These are phyloP conservation scores for Liodrosophila aerea DNA, from an alignment of 2,888 invertebrate genomes.

Conservation along the genomic window DNA sequence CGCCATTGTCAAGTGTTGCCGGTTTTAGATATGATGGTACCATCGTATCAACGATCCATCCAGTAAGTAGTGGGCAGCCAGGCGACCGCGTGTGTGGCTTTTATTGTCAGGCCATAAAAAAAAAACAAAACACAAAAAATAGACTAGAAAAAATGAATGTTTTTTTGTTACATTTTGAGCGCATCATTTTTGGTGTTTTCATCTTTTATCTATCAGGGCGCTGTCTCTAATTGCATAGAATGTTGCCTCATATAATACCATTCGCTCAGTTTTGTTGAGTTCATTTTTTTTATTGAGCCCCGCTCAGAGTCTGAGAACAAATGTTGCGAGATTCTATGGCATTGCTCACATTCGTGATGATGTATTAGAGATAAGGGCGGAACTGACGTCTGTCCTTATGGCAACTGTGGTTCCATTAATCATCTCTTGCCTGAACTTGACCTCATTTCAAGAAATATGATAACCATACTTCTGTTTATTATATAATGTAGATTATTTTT, in stretches of 20 bases:
- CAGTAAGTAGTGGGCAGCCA: constrained; percentile 30
- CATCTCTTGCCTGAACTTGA: constrained; percentile 29
- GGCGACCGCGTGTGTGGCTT: constrained; percentile 62
- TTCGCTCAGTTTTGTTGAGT: constrained; percentile 14
- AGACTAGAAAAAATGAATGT: constrained; percentile 42
- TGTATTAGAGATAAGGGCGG: constrained; percentile 24
- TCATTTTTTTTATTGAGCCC: constrained; percentile 28
- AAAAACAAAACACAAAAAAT: constrained; percentile 19
- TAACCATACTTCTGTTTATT: no score
- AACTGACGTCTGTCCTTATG: constrained; percentile 19
- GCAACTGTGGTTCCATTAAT: no score
- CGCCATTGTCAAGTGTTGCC: constrained; percentile 70
- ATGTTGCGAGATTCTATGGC: constrained; percentile 7
- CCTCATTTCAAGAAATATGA: constrained; percentile 12
- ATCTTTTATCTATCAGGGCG: constrained; percentile 51
- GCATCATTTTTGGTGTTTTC: constrained; percentile 41
- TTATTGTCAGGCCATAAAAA: constrained; percentile 67
- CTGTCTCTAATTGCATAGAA: constrained; percentile 64
- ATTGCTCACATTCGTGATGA: no score
- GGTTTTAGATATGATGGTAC: constrained; percentile 67
- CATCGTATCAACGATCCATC: constrained; percentile 35
- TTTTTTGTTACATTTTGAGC: constrained; percentile 66
- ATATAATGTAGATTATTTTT: no score
- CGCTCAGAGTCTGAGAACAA: constrained; percentile 14
- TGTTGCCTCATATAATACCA: constrained; percentile 13